Conservation (phyloP, 2,113 vertebrate species). For the Xenotilapia leptura region DNA sequence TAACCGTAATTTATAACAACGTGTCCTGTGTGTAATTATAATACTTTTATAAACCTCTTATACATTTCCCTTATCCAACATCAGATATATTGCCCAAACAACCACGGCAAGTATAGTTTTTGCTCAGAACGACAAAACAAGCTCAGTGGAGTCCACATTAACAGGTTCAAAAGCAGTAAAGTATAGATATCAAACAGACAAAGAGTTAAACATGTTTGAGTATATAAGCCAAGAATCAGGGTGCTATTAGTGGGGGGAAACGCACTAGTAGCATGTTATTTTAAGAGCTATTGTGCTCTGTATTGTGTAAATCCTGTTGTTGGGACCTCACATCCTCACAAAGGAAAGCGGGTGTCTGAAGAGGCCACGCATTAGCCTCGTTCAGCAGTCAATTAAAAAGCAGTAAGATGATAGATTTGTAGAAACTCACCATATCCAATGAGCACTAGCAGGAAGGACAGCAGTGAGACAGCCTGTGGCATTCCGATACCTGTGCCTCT, state of each 20-base stretch:
- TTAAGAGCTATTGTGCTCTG: background rate
- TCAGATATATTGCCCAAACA: background rate
- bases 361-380: background rate
- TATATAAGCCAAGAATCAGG: background rate
- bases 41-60: background rate
- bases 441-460: constrained; percentile 80
- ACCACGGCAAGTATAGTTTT: background rate
- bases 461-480: constrained; percentile 82
- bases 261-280: background rate
- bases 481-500: constrained; percentile 81
- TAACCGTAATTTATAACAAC: background rate
- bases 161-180: background rate
- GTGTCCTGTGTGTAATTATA: background rate
- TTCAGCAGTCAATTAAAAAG: background rate
- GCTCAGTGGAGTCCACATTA: background rate
- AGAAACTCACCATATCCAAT: constrained; percentile 83
- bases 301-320: background rate
- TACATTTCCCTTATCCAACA: background rate
- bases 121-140: background rate
- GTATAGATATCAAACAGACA: background rate
- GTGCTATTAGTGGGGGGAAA: background rate
- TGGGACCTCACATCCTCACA: background rate
- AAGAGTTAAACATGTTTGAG: background rate
- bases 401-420: background rate
- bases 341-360: background rate